Evolutionary conservation across 2,888 invertebrate species (phyloP), one percentile per base, ranked within the genome.

Genomic region (Papilio protenor): DNA sequence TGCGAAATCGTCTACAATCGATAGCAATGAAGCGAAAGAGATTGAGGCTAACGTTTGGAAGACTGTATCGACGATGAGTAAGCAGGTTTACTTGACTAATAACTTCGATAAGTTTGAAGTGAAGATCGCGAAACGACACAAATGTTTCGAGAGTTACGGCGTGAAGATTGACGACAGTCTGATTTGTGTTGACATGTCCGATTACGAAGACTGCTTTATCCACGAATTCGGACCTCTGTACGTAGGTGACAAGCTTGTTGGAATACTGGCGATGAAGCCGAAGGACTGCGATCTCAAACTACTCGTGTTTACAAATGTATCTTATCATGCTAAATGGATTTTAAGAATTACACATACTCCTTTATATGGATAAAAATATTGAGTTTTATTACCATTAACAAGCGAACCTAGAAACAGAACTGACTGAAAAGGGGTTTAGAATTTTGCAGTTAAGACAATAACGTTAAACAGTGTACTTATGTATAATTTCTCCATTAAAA

Each of bases 161-260:
- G 81, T 93, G 0, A 83, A 84, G 0, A 5, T 91, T 0, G 91
- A 92, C 4, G 85, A 87, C 0, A 90, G 90, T 16, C 73, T 92
- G 73, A 86, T 94, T 0, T 94, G 94, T 71, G 82, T 92, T 0
- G 92, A 94, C 23, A 77, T 93, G 79, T 86, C 90, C 0, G 79
- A 82, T 0, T 84, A 92, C n/a, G 87, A 88, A 0, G 92, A 92
- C 23, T 94, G 94, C 77, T 94, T 94, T 18, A 79, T 90, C 0
- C 88, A 91, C 3, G 94, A 94, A 49, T 94, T 93, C 77, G 94
- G 94, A 0, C 94, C 94, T 0, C 64, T 94, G 1, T 94, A 84
- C 76, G 49, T 72, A 8, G 85, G 80, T 0, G 89, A 93, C 57
- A 92, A 88, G 70, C 80, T 94, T 2, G 88, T 90, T 0, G 94